Conservation (phyloP, 1,140 invertebrate species). For the Cheumatopsyche charites region DNA sequence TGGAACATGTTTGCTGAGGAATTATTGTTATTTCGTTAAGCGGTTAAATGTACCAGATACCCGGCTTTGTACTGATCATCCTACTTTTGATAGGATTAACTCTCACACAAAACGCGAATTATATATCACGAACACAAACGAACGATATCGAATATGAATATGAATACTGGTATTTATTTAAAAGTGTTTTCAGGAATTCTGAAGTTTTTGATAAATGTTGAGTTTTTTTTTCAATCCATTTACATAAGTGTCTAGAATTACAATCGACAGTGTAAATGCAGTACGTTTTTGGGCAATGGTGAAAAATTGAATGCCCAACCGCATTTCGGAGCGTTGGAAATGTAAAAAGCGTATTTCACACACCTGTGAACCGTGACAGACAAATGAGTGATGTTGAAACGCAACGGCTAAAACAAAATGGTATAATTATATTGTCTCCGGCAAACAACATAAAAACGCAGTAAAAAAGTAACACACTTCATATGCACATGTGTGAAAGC, state of each 20-base stretch:
- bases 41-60: slow-evolving; percentile 33
- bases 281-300: not conserved
- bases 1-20: slow-evolving; percentile 26
- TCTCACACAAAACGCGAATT: slow-evolving; percentile 22
- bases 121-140: not conserved
- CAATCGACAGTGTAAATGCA: too few species aligned
- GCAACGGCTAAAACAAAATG: slow-evolving; percentile 32
- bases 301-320: slow-evolving; percentile 27
- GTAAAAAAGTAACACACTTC: not conserved
- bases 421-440: slow-evolving; percentile 41
- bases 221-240: too few species aligned
- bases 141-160: not conserved
- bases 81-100: slow-evolving; percentile 23
- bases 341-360: slow-evolving; percentile 37
- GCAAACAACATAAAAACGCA: slow-evolving; percentile 1
- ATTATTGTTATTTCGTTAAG: slow-evolving; percentile 35
- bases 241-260: too few species aligned
- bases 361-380: slow-evolving; percentile 41
- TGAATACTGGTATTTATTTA: too few species aligned
- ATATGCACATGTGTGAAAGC: not conserved
- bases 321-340: slow-evolving; percentile 14
- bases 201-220: too few species aligned
- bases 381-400: slow-evolving; percentile 41
- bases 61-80: slow-evolving; percentile 23
- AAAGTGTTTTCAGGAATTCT: too few species aligned